Conservation (phyloP, 2,113 vertebrate genomes). For the Daubentonia madagascariensis region DNA sequence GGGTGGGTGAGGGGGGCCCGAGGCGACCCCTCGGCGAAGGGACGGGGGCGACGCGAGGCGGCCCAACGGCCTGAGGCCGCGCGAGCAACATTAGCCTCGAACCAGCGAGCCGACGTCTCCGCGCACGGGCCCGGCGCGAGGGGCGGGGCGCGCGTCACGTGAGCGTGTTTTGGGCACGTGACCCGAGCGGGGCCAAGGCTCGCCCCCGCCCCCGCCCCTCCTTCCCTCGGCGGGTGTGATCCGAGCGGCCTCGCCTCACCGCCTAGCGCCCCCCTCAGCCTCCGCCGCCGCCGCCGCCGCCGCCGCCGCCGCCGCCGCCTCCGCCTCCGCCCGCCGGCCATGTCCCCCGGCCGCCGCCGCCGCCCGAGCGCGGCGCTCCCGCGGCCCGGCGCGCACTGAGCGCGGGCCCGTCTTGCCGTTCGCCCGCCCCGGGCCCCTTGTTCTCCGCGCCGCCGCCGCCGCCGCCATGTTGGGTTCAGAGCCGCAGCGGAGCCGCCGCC, state of each 20-base stretch:
- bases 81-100: background rate
- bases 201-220: conserved; percentile 42
- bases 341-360: conserved; percentile 66
- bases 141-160: conserved; percentile 77
- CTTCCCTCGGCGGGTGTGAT: conserved; percentile 63
- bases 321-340: conserved; percentile 45
- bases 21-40: background rate
- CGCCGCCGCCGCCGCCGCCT: background rate
- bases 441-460: conserved; percentile 69
- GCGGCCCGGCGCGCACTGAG: conserved; percentile 60
- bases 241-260: conserved; percentile 62
- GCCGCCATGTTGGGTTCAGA: conserved; percentile 83
- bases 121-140: background rate
- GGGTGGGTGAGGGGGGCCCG: background rate
- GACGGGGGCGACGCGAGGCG: background rate
- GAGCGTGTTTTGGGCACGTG: conserved; percentile 84
- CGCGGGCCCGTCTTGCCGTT: conserved; percentile 24
- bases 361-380: conserved; percentile 56
- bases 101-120: background rate
- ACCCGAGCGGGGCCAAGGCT: conserved; percentile 45
- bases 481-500: conserved; percentile 80
- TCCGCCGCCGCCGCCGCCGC: background rate
- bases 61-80: background rate
- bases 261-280: conserved; percentile 61
- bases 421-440: conserved; percentile 64